These are phyloP conservation scores for Acleris emargana DNA, from an alignment of 2,888 invertebrate genomes.

Conservation along the genomic window DNA sequence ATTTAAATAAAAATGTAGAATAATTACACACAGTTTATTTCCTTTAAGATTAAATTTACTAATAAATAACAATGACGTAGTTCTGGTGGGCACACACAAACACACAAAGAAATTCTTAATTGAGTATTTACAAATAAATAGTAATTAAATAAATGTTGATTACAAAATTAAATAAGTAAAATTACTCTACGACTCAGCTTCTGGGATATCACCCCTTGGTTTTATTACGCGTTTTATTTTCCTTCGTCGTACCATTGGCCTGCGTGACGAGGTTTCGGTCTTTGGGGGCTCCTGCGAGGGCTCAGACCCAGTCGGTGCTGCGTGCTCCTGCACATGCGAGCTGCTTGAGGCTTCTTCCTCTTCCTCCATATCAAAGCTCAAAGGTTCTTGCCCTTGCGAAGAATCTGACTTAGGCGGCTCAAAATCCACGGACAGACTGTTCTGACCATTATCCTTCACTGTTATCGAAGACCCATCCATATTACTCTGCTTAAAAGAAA, in stretches of 20 bases:
- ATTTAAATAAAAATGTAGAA: no score
- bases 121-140: constrained; percentile 15
- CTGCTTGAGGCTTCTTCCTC: neutral
- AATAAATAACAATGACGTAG: no score
- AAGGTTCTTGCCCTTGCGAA: neutral
- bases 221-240: neutral
- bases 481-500: constrained; percentile 41
- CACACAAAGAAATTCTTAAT: neutral
- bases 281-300: neutral
- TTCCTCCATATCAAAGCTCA: neutral
- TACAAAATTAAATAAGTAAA: no score
- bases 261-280: neutral
- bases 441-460: constrained; percentile 37
- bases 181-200: constrained; percentile 9
- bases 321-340: neutral
- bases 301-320: neutral
- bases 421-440: constrained; percentile 38
- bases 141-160: constrained; percentile 1
- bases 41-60: no score
- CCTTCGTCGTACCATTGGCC: neutral
- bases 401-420: constrained; percentile 25
- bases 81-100: no score
- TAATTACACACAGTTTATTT: no score
- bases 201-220: constrained; percentile 36
- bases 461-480: constrained; percentile 41